Base-by-base conservation (phyloP, 2,888 invertebrate genomes). In the Arge pagana region DNA sequence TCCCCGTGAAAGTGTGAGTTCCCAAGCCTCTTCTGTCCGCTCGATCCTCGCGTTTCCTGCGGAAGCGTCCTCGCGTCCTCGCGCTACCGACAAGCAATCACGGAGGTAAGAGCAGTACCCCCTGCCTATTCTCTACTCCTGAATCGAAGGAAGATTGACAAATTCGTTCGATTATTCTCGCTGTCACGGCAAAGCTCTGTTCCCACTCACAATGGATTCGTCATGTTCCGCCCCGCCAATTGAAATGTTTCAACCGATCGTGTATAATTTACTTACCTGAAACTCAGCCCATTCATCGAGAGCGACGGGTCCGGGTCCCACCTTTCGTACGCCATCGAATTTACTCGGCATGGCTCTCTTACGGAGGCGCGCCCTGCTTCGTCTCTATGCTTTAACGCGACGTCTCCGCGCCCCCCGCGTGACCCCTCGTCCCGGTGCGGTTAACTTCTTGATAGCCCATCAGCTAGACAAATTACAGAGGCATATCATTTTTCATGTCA, bases 161-260 rank as follows among this genome's bases (percentile, higher is more conserved):
- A 50, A 50, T 50, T 50, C 40, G 50, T 50, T 50, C 39, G 50
- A 50, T 50, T 50, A 50, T 50, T 50, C 50, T 50, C 31, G 41
- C 50, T 50, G 50, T 50, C 50, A 24, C 50, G 31, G 15, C 33
- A 41, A 41, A 41, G 50, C 50, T 50, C 50, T 23, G 41, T 40
- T 28, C 50, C 33, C 10, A 28, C 37, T 2, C 19, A 50, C 50
- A 50, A 50, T 50, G 39, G 41, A 50, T 40, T 50, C 50, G 39
- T 50, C 50, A 41, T 50, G 40, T 50, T 50, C 40, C 41, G 31
- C 33, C 39, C 39, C 50, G 40, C 40, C 39, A 50, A 50, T 50
- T 39, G 50, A 50, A 50, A 50, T 50, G 40, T 50, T 50, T 50
- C 41, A 50, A 50, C 50, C 31, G 50, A 41, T 50, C 50, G 31